Conservation (phyloP, 2,113 vertebrate genomes). For the Microtus pennsylvanicus region DNA sequence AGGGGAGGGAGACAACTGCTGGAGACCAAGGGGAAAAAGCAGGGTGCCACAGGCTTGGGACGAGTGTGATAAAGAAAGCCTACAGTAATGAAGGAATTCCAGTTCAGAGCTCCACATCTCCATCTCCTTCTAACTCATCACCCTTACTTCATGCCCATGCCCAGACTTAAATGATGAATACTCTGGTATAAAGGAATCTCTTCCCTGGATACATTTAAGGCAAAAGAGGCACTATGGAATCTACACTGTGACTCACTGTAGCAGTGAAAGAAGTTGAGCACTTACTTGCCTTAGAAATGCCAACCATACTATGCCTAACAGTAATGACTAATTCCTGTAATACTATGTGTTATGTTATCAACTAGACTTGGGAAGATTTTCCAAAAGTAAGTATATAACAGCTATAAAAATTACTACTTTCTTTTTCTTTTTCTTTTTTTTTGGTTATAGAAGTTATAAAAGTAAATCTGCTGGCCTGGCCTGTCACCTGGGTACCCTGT, state of each 20-base stretch:
- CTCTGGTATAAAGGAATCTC: neutral
- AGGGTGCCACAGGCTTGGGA: neutral
- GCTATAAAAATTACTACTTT: neutral
- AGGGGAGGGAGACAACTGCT: neutral
- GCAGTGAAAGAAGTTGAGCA: neutral
- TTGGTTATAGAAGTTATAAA: too few relatives aligned
- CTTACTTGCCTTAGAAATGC: conserved; percentile 24
- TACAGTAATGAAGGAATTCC: neutral
- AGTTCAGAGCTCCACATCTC: neutral
- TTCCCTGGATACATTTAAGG: neutral
- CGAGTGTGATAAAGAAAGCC: neutral
- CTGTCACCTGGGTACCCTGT: too few relatives aligned
- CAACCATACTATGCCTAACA: neutral
- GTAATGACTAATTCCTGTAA: neutral
- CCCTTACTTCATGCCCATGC: neutral
- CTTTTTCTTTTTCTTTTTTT: neutral
- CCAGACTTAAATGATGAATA: neutral
- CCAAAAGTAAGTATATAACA: conserved; percentile 1
- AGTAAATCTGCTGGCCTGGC: too few relatives aligned
- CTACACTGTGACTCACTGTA: neutral
- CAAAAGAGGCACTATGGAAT: neutral
- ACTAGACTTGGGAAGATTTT: neutral
- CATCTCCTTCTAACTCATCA: neutral
- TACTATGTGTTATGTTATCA: neutral
- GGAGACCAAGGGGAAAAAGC: neutral